phyloP scores from a whole-genome alignment of 23 tunicate genomes.

The Trididemnum clinides region DNA sequence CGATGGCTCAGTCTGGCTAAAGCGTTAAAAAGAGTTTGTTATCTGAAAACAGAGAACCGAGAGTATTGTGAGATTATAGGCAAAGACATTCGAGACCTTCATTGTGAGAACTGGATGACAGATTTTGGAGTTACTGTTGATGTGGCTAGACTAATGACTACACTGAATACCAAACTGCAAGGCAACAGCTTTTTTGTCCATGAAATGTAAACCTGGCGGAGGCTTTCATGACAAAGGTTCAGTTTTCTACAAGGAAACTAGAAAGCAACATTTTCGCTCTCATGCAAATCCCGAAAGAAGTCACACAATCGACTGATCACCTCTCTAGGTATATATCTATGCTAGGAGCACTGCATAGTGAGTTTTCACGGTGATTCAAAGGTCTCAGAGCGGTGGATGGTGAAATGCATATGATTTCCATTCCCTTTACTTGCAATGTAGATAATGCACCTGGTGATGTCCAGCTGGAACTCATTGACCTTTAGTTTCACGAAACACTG shows the following conservation, averaged over 20 bases:
- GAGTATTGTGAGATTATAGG: not conserved
- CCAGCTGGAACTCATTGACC: slow-evolving; percentile 25
- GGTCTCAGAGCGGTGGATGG: not conserved
- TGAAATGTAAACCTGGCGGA: slow-evolving; percentile 4
- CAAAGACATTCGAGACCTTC: not conserved
- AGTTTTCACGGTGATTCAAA: slow-evolving; percentile 2
- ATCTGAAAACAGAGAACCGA: slow-evolving; percentile 16
- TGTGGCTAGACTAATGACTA: not conserved
- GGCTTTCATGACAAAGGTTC: not conserved
- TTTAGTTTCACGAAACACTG: slow-evolving; percentile 13
- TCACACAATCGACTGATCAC: not conserved
- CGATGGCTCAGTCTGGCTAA: slow-evolving; percentile 47
- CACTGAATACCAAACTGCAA: slow-evolving; percentile 4
- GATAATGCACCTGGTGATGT: slow-evolving; percentile 28
- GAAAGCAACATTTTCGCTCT: not conserved
- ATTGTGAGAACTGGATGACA: not conserved
- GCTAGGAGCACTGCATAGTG: not conserved
- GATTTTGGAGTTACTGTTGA: slow-evolving; percentile 13
- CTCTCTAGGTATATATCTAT: not conserved
- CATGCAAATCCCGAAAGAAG: no score
- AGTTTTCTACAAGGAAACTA: not conserved
- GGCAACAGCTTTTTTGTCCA: slow-evolving; percentile 5
- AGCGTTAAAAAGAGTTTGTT: slow-evolving; percentile 44
- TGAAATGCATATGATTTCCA: slow-evolving; percentile 13
- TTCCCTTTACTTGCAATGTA: slow-evolving; percentile 23